Evolutionary conservation across 2,113 vertebrate species (phyloP), one percentile per base, ranked within the genome.

Genomic region (Hippocampus zosterae): DNA sequence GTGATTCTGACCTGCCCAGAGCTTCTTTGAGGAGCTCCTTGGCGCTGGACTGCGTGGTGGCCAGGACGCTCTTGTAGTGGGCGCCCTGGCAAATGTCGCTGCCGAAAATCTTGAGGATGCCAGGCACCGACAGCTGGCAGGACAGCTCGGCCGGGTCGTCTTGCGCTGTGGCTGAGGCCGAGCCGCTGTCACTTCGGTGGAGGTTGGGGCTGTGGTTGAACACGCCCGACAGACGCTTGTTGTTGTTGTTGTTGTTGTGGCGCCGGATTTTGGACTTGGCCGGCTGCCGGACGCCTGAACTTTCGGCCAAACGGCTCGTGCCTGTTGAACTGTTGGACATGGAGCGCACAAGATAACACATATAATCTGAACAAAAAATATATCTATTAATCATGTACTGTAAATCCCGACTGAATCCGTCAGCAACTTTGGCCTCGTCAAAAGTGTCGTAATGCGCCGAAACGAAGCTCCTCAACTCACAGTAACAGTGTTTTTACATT

Each of bases 81-180:
- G 92, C 81, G 37, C 92, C 92, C 19, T 92, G 85, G 56, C 92
- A 91, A 69, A 93, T 92, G 72, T 92, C 90, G 13, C 89, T 88
- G 69, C 93, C 93, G 8, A 92, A 94, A 69, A 94, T 85, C 82
- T 93, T 94, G 9, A 94, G 82, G 79, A 94, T 90, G 15, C 92
- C 92, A 0, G 92, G 93, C 16, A 90, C 87, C 6, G 91, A 92
- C 67, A 83, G 80, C 55, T 89, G 93, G 25, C 86, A 88, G 82
- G 91, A 92, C 41, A 92, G 81, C 84, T 92, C 91, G 0, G 86
- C 81, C 0, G 89, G 90, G 80, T 92, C 90, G 9, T 92, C 90
- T 0, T 68, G 52, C 3, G 42, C 60, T 46, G 3, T 71, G 9
- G 60, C 74, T 16, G 69, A 69, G 29, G 65, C 33, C 3, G 65